A percentile compares a stretch with the other conserved stretches of the same genome.
Evolutionary conservation across 2,888 invertebrate genomes (phyloP).

Genomic region (Volucella inflata): DNA sequence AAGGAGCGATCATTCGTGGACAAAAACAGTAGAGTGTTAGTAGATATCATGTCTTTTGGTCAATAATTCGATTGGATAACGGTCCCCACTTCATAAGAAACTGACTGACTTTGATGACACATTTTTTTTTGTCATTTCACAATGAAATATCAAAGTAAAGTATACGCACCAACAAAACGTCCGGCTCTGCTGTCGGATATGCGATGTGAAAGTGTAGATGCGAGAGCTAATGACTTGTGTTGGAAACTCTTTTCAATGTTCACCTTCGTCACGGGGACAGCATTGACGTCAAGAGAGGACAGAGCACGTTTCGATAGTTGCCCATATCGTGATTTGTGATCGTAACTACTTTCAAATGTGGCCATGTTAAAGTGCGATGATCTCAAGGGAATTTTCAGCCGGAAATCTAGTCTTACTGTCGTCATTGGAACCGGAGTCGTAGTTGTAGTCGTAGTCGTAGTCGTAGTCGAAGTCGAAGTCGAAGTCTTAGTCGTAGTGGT

Average conservation of each 20-base stretch:
- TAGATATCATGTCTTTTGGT: slow-evolving; percentile 1
- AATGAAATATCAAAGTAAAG: neutral
- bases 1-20: neutral
- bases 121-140: slow-evolving; percentile 26
- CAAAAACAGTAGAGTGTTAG: neutral
- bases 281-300: slow-evolving; percentile 55
- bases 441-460: too few relatives aligned
- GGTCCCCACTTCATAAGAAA: slow-evolving; percentile 12
- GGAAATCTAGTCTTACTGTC: slow-evolving; percentile 43
- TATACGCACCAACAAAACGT: too few relatives aligned
- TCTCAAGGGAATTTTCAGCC: slow-evolving; percentile 53
- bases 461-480: too few relatives aligned
- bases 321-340: slow-evolving; percentile 54
- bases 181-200: too few relatives aligned
- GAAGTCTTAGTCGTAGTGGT: too few relatives aligned
- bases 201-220: slow-evolving; percentile 20
- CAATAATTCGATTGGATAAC: slow-evolving; percentile 38
- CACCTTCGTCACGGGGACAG: slow-evolving; percentile 28
- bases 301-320: slow-evolving; percentile 43
- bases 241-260: neutral
- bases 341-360: slow-evolving; percentile 54
- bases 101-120: slow-evolving; percentile 26
- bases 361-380: slow-evolving; percentile 42
- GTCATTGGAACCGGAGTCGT: too few relatives aligned
- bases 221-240: neutral